Evolutionary conservation across 2,113 vertebrate genomes (phyloP), one percentile per base, ranked within the genome.

Genomic region (Podiceps cristatus): DNA sequence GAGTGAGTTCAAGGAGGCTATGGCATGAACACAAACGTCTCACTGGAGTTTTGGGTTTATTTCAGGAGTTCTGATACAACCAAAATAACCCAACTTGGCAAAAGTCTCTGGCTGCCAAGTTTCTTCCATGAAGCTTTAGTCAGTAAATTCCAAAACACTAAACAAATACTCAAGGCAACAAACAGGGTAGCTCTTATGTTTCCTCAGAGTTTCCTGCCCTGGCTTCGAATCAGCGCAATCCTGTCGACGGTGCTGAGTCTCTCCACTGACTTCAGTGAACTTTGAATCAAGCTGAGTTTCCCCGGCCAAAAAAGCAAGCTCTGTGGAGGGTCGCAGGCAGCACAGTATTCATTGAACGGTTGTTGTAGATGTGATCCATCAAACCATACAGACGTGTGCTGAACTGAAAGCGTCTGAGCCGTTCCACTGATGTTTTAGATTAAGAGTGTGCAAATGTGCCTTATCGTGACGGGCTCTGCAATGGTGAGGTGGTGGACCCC

Each of bases 111-210:
- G 20, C 76, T 93, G 91, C 86, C 82, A 69, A 78, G 67, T 88
- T 94, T 88, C 87, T 96, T 94, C 91, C 95, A 71, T 18, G 35
- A 63, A 90, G 78, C 81, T 96, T 94, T 19, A 90, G 81, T 96
- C 91, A 79, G 85, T 97, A 90, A 97, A 93, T 97, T 97, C 92
- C 79, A 71, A 93, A 97, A 96, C 93, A 88, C 64, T 67, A 86
- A 97, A 97, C 91, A 97, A 96, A 93, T 95, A 93, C 69, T 95
- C 90, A 92, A 94, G 95, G 85, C 86, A 97, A 93, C 97, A 96
- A 97, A 94, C 79, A 86, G 68, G 60, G 93, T 67, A 90, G 74
- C 52, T 97, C 88, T 95, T 96, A 42, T 44, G 95, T 96, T 98
- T 97, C 96, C 97, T 93, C 73, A 10, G 42, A 78, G 49, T 82